Conservation (phyloP, 2,888 invertebrate genomes). For the Sericinus montela region DNA sequence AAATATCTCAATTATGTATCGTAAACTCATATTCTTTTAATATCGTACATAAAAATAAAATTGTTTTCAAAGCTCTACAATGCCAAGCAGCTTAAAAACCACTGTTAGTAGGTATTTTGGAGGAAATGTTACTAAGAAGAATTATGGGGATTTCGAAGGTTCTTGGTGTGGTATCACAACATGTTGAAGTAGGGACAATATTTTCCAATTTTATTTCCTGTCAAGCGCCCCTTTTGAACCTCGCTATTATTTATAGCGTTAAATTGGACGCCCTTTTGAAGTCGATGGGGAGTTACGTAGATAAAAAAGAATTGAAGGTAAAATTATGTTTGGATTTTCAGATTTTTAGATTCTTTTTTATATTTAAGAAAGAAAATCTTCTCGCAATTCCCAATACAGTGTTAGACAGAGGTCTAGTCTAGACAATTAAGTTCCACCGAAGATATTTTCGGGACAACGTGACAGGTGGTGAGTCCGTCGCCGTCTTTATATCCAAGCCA, state of each 20-base stretch:
- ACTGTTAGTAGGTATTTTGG: neutral
- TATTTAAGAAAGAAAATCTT: no score
- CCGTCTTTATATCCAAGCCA: no score
- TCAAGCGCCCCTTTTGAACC: constrained; percentile 4
- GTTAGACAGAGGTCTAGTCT: no score
- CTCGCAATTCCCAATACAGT: no score
- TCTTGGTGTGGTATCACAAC: neutral
- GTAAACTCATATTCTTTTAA: neutral
- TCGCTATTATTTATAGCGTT: constrained; percentile 1
- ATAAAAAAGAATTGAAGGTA: neutral
- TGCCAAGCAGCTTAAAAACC: neutral
- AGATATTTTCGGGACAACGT: no score
- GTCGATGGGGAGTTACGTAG: neutral
- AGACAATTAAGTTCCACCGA: no score
- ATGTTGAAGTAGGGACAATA: neutral
- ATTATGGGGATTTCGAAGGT: neutral
- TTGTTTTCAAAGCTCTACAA: neutral
- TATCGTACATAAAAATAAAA: neutral
- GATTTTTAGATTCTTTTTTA: no score
- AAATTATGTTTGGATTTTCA: no score
- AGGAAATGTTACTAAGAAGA: neutral
- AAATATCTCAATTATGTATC: neutral
- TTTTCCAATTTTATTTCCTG: constrained; percentile 13
- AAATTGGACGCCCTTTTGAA: neutral
- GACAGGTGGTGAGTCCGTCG: no score